Percentiles rank a stretch among this genome's conserved stretches.
Evolutionary conservation across 2,888 invertebrate species (phyloP).

Genomic region (Xestia c-nigrum): DNA sequence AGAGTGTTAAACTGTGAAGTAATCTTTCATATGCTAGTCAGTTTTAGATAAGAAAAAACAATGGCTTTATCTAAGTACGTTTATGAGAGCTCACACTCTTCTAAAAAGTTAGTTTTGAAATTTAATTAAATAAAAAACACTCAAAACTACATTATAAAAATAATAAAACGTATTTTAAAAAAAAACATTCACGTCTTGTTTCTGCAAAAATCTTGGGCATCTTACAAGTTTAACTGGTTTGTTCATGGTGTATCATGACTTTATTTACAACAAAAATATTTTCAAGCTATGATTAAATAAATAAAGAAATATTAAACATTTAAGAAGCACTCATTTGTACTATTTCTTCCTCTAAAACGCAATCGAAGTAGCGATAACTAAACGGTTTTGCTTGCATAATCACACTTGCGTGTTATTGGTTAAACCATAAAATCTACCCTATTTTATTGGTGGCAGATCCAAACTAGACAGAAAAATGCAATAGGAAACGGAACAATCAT

Average conservation of each 20-base stretch:
- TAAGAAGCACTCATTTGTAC: not conserved
- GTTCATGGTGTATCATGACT: not conserved
- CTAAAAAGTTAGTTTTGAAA: not conserved
- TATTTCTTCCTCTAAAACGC: not conserved
- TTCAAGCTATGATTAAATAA: accelerated
- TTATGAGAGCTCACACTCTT: accelerated
- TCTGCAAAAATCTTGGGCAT: not conserved
- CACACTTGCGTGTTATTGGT: slow-evolving; percentile 56
- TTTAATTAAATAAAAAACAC: not conserved
- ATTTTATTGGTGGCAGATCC: slow-evolving; percentile 14
- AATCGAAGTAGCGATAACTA: slow-evolving; percentile 29
- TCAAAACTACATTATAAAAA: not conserved
- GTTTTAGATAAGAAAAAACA: too few species aligned
- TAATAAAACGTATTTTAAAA: slow-evolving; percentile 26
- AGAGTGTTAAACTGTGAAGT: too few species aligned
- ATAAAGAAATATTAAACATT: accelerated
- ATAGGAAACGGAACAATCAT: slow-evolving; percentile 42
- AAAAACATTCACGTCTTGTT: slow-evolving; percentile 28
- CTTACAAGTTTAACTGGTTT: not conserved
- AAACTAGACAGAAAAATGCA: slow-evolving; percentile 34
- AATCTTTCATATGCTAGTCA: not conserved
- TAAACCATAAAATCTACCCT: not conserved
- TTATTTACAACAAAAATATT: not conserved
- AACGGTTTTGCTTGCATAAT: slow-evolving; percentile 54
- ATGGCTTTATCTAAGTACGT: not conserved